Evolutionary conservation across 2,113 vertebrate genomes (phyloP), one percentile per base, ranked within the genome.

Genomic region (Synchiropus splendidus): DNA sequence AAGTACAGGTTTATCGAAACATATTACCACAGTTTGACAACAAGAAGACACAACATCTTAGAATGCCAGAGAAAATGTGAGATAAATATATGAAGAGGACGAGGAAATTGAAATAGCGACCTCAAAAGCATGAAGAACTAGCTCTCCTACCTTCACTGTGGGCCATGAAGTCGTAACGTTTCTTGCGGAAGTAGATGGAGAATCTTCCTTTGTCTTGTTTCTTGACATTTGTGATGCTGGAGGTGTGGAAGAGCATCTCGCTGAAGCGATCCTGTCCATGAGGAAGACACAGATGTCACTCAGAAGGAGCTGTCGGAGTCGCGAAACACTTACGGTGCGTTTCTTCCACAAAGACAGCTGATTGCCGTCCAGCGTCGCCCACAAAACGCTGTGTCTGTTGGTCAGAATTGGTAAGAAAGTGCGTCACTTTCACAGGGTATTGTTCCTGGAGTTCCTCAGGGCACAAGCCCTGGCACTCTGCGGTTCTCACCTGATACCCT

Each of bases 161-260:
- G 47, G 83, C 86, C 83, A 86, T 79, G 63, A 87, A 86, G 42
- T 87, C 86, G 31, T 82, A 82, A 33, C 65, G 80, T 58, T 84
- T 87, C 68, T 84, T 87, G 45, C 43, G 67, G 71, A 86, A 82
- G 59, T 72, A 68, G 10, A 87, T 31, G 0, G 80, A 78, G 51
- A 87, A 86, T 31, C 65, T 61, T 1, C 72, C 30, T 34, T 63
- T 77, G 11, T 83, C 80, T 30, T 61, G 75, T 42, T 63, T 48
- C 27, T 68, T 75, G 8, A 87, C 48, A 0, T 72, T 80, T 38
- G 79, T 84, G 51, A 87, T 73, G 36, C 74, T 82, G 21, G 84
- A 79, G 9, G 84, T 78, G 2, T 85, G 85, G 46, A 87, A 84
- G 35, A 83, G 41, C n/a, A 83, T 31, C 58, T 86, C 86, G 2